These are phyloP conservation scores for Myanophis thanlyinensis DNA, from an alignment of 2,113 vertebrate species.

Conservation along the genomic window DNA sequence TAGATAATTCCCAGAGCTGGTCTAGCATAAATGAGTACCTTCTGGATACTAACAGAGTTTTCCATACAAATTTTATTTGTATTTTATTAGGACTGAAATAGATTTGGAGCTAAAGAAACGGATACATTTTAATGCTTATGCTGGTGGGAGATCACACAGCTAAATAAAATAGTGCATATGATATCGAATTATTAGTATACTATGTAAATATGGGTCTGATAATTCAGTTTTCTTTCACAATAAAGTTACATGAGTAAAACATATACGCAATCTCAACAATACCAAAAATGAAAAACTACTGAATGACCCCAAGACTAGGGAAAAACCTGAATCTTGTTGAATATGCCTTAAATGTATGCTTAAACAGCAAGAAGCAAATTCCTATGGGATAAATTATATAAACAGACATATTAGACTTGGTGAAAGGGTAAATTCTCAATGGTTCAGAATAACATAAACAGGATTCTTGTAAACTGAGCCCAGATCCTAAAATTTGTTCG, in stretches of 20 bases:
- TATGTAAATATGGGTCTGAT: not conserved
- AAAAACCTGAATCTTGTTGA: not conserved
- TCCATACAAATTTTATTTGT: not conserved
- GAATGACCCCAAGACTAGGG: not conserved
- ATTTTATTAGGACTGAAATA: not conserved
- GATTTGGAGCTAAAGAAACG: not conserved
- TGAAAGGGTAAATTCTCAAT: not conserved
- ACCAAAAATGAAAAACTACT: not conserved
- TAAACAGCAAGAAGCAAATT: not conserved
- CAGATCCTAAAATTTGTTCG: not conserved
- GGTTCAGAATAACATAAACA: not conserved
- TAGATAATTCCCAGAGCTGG: not conserved
- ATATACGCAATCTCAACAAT: not conserved
- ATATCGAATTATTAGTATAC: not conserved
- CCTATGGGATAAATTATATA: not conserved
- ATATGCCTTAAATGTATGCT: not conserved
- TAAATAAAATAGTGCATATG: not conserved
- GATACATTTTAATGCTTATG: not conserved
- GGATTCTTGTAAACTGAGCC: not conserved
- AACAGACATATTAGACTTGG: not conserved
- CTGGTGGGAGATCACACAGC: fast-evolving
- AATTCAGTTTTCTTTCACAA: not conserved
- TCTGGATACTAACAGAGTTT: not conserved
- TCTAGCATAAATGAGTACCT: not conserved
- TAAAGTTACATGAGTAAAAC: not conserved